Evolutionary conservation across 2,797 vertebrate species (phyloP), one percentile per base, ranked within the genome.

Genomic region (Xiphophorus birchmanni): DNA sequence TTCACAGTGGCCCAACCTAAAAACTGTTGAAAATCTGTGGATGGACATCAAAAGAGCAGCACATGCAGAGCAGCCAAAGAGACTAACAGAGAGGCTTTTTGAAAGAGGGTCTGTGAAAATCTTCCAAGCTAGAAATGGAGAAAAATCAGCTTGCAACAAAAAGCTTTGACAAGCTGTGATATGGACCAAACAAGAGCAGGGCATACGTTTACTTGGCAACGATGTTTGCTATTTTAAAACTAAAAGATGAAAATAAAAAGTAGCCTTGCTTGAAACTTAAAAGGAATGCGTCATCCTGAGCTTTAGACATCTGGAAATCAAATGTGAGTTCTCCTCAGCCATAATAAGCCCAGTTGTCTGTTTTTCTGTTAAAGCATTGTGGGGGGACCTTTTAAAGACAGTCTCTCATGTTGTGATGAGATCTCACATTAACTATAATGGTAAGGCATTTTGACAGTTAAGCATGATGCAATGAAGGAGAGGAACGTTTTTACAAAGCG

Each of bases 11-110:
- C 35, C 47, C 17, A 50, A 29, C 23, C 72, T 54, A 54, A 75
- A 67, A 21, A 56, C 29, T 75, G 45, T 72, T 69, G 37, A 74
- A 80, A 80, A 54, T 67, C 47, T 52, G 40, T 75, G 47, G n/a
- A 69, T 35, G 58, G 26, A 69, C 45, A 11, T 69, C 47, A 75
- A 67, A 80, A 75, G 37, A 44, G 37, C 60, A 45, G 54, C 23
- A 45, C 69, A 44, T 17, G 9, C 47, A 54, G 79, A 42, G 29
- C 35, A 67, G 60, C 37, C 73, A 80, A 67, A 78, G 67, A 52
- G 44, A 37, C 42, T 37, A 60, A 65, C 72, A 74, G 56, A 50
- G 71, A 21, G 60, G 58, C 73, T 35, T 32, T 80, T 75, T 75
- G 26, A 74, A 52, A 13, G 29, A 9, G 58, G 78, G n/a, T 42